Conservation (phyloP, 2,888 invertebrate species). For the Tanytarsus gracilentus region DNA sequence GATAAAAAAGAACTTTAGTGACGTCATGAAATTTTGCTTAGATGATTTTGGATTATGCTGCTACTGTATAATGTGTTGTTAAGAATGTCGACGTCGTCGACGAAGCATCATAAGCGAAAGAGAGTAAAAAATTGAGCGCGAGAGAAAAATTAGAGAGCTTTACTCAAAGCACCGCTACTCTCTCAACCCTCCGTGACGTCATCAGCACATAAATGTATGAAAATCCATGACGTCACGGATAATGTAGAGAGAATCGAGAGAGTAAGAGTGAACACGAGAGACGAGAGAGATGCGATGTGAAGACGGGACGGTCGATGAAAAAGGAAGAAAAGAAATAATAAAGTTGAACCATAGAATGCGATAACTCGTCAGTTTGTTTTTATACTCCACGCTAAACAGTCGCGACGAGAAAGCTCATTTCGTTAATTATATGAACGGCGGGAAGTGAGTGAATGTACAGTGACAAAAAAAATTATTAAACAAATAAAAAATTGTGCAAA, state of each 20-base stretch:
- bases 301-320: conserved; percentile 12
- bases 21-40: too few species aligned
- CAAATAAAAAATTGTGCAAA: conserved; percentile 6
- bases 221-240: conserved; percentile 17
- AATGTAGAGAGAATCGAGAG: conserved; percentile 6
- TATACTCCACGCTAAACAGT: conserved; percentile 23
- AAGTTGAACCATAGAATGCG: conserved; percentile 18
- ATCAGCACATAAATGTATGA: not conserved
- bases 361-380: conserved; percentile 28
- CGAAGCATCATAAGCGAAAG: not conserved
- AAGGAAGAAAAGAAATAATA: conserved; percentile 26
- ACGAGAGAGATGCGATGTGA: not conserved
- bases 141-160: not conserved
- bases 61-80: too few species aligned
- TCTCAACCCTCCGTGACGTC: not conserved
- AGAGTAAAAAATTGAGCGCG: not conserved
- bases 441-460: not conserved
- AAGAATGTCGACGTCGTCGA: not conserved
- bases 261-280: not conserved
- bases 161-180: conserved; percentile 25
- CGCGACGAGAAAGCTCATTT: not conserved
- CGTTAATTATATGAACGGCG: too few species aligned
- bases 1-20: too few species aligned
- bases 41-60: too few species aligned
- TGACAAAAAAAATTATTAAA: not conserved